A percentile compares a stretch with the other conserved stretches of the same genome.
These are phyloP conservation scores for Cyprichromis sp. DNA, from an alignment of 2,113 vertebrate genomes.

Conservation along the genomic window DNA sequence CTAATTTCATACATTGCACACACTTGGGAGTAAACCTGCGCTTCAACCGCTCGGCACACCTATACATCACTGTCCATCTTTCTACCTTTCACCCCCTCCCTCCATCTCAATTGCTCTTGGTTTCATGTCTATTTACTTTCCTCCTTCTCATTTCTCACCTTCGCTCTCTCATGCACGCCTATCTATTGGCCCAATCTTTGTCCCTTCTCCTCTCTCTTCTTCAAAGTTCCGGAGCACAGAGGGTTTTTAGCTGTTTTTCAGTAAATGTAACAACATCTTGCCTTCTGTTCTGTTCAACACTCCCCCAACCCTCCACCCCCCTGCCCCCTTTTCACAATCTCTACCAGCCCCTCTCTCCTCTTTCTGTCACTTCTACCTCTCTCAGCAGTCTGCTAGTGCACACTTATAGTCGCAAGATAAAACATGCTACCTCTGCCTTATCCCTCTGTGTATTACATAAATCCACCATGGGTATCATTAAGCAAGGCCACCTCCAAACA, in stretches of 20 bases:
- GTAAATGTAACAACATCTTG: conserved; percentile 37
- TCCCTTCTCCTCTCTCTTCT: conserved; percentile 2
- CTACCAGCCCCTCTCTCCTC: neutral
- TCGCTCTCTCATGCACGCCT: neutral
- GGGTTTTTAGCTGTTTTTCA: conserved; percentile 28
- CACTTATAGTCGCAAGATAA: conserved; percentile 34
- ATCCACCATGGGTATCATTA: conserved; percentile 33
- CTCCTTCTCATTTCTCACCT: conserved; percentile 4
- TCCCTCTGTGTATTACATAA: conserved; percentile 53
- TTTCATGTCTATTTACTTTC: conserved; percentile 38
- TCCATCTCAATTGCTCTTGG: neutral
- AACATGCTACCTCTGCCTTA: conserved; percentile 26
- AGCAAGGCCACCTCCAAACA: conserved; percentile 23
- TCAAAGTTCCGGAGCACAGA: conserved; percentile 21
- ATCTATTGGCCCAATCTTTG: neutral
- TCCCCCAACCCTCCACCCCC: neutral
- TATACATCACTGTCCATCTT: conserved; percentile 52
- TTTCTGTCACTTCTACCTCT: conserved; percentile 11
- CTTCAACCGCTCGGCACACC: conserved; percentile 4
- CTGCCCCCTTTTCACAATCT: neutral
- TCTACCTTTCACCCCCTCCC: neutral
- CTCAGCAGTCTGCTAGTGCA: neutral
- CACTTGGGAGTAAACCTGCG: conserved; percentile 22
- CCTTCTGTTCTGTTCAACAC: neutral
- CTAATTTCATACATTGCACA: conserved; percentile 34